Percentiles rank a stretch among this genome's conserved stretches.
phyloP scores from a whole-genome alignment of 2,113 vertebrate genomes.

The Dipodomys stephensi region DNA sequence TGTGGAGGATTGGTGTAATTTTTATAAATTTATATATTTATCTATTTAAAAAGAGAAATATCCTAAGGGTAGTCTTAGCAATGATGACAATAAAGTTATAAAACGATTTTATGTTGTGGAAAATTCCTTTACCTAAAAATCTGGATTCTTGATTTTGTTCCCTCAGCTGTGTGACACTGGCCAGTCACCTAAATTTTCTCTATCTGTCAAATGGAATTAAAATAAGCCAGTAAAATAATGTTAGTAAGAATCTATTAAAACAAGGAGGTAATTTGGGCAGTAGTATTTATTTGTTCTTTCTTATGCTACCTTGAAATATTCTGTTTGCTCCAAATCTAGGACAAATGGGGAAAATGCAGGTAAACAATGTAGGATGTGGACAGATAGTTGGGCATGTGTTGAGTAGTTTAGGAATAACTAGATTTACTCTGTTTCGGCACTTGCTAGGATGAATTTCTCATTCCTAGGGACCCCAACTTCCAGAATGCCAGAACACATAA shows the following conservation, averaged over 20 bases:
- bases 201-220: background rate
- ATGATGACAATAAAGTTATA: background rate
- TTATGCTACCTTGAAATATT: background rate
- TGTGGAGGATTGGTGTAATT: background rate
- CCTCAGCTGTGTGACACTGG: background rate
- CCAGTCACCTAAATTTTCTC: background rate
- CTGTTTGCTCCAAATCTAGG: background rate
- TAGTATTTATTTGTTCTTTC: background rate
- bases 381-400: background rate
- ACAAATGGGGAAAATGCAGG: background rate
- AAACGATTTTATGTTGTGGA: background rate
- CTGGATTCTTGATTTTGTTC: background rate
- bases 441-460: background rate
- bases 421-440: background rate
- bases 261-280: background rate
- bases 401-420: background rate
- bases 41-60: slow-evolving; percentile 51
- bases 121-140: slow-evolving; percentile 2
- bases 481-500: background rate
- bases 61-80: background rate
- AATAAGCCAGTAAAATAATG: background rate
- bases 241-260: background rate
- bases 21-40: slow-evolving; percentile 49
- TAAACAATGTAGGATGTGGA: background rate
- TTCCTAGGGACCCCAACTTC: background rate